Evolutionary conservation across 2,888 invertebrate species (phyloP).

Genomic region (Melanostoma scalare): DNA sequence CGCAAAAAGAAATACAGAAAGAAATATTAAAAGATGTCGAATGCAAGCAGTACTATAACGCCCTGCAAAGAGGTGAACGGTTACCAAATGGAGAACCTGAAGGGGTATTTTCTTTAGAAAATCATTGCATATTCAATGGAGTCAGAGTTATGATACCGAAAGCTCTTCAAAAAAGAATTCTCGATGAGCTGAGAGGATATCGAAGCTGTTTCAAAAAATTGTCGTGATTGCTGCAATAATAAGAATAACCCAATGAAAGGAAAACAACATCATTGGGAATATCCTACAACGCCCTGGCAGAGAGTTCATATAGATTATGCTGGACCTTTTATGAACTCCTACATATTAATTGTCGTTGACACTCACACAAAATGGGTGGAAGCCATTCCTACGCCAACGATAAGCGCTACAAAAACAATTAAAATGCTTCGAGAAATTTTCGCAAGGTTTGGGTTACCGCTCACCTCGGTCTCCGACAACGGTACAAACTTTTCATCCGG

Average conservation of each 20-base stretch:
- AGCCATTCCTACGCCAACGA: conserved; percentile 41
- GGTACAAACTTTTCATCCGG: conserved; percentile 32
- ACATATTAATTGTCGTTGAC: conserved; percentile 42
- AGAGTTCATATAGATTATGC: conserved; percentile 33
- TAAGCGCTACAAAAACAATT: conserved; percentile 19
- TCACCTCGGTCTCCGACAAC: conserved; percentile 30
- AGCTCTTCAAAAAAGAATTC: conserved; percentile 28
- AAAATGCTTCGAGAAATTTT: conserved; percentile 38
- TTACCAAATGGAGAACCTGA: conserved; percentile 4
- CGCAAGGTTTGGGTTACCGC: conserved; percentile 37
- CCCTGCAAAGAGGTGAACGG: background rate
- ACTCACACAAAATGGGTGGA: conserved; percentile 47
- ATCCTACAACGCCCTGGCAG: conserved; percentile 23
- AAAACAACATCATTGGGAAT: background rate
- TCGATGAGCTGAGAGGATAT: conserved; percentile 42
- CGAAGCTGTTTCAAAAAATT: conserved; percentile 29
- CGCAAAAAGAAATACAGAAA: background rate
- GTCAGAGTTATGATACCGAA: conserved; percentile 44
- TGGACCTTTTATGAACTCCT: conserved; percentile 45
- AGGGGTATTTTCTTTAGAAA: conserved; percentile 17
- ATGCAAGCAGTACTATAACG: conserved; percentile 6
- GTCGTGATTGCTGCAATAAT: conserved; percentile 9
- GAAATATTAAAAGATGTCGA: background rate
- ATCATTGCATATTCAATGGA: conserved; percentile 32
- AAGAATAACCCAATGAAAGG: background rate